phyloP scores from a whole-genome alignment of 1,140 invertebrate genomes.

The Gryon sp. region DNA sequence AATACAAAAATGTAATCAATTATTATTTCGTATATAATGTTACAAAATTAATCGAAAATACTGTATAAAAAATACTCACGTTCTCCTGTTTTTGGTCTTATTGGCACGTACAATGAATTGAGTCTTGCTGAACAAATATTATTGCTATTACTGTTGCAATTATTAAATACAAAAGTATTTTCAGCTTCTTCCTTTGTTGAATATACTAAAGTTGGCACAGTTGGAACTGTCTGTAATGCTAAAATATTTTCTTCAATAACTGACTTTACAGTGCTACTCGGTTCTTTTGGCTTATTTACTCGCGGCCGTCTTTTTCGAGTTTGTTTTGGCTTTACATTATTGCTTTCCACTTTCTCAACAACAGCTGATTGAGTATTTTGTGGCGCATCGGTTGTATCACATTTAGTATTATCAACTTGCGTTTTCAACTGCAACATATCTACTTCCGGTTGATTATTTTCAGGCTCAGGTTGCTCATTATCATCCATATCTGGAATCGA shows the following conservation, averaged over 20 bases:
- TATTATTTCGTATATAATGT: no score
- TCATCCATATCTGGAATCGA: slow-evolving; percentile 21
- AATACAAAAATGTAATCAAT: no score
- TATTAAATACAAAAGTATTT: slow-evolving; percentile 37
- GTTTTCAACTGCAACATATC: not conserved
- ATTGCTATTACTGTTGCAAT: no score
- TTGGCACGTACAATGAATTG: slow-evolving; percentile 66
- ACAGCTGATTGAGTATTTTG: no score
- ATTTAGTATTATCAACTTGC: no score
- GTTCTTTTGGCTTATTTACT: not conserved
- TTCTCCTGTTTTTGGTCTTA: slow-evolving; percentile 72
- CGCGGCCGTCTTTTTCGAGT: slow-evolving; percentile 3
- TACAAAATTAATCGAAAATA: no score
- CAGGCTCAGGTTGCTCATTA: not conserved
- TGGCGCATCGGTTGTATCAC: no score
- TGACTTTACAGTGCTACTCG: not conserved
- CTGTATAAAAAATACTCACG: no score
- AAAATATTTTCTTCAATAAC: slow-evolving; percentile 11
- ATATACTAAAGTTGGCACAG: slow-evolving; percentile 70
- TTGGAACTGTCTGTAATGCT: slow-evolving; percentile 30
- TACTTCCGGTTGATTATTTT: not conserved
- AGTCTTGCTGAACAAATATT: no score
- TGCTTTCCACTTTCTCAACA: not conserved
- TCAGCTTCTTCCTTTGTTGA: slow-evolving; percentile 69
- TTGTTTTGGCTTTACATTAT: not conserved